These are phyloP conservation scores for Diachasma alloeum DNA, from an alignment of 1,140 invertebrate genomes.

Conservation along the genomic window DNA sequence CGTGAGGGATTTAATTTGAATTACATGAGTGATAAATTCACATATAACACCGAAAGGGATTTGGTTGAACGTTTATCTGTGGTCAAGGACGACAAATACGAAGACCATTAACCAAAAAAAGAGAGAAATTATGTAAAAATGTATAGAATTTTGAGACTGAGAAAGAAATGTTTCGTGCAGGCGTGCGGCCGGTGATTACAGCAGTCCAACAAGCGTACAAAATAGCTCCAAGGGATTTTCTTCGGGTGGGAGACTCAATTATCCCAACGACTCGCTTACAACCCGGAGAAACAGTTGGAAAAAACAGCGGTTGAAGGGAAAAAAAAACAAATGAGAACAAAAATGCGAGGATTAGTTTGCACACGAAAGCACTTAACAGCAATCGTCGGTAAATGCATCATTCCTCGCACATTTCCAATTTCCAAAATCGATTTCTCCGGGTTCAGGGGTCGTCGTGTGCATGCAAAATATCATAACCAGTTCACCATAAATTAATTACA, in stretches of 20 bases:
- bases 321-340: neutral
- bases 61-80: conserved; percentile 19
- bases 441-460: neutral
- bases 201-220: conserved; percentile 18
- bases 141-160: conserved; percentile 19
- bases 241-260: conserved; percentile 15
- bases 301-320: neutral
- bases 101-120: conserved; percentile 19
- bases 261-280: neutral
- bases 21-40: neutral
- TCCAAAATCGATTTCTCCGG: neutral
- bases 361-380: neutral
- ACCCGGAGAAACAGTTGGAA: neutral
- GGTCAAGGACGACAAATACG: conserved; percentile 32
- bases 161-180: conserved; percentile 39
- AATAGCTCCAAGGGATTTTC: conserved; percentile 11
- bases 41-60: neutral
- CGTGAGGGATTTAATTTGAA: neutral
- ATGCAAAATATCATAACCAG: neutral
- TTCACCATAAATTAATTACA: neutral
- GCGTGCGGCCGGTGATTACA: conserved; percentile 40
- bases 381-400: neutral
- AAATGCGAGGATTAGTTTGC: neutral
- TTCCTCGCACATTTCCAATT: neutral
- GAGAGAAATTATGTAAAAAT: conserved; percentile 16